Evolutionary conservation across 1,140 invertebrate species (phyloP).

Genomic region (Bombus terrestris): DNA sequence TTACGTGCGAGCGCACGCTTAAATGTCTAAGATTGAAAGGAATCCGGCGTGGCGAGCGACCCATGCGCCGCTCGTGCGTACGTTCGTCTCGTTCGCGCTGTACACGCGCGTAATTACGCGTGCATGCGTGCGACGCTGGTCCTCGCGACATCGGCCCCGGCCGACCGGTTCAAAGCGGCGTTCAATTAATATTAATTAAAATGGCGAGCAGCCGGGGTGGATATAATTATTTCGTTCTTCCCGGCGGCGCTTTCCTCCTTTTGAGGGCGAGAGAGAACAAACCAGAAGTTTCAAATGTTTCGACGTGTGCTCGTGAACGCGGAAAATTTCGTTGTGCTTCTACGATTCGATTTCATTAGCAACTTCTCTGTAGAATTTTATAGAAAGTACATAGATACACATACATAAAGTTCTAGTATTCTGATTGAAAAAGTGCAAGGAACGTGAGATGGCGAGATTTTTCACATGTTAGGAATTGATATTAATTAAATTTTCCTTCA

Average conservation of each 20-base stretch:
- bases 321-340: not conserved
- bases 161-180: constrained; percentile 48
- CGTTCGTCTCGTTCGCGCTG: constrained; percentile 43
- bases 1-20: constrained; percentile 65
- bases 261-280: not conserved
- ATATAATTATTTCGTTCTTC: constrained; percentile 61
- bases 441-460: too few relatives aligned
- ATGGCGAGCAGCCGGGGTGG: constrained; percentile 47
- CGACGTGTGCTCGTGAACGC: not conserved
- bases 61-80: constrained; percentile 11
- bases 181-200: constrained; percentile 79
- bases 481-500: too few relatives aligned
- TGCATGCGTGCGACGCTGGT: constrained; percentile 55
- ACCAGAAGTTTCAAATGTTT: not conserved
- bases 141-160: constrained; percentile 59
- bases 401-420: not conserved
- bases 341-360: not conserved
- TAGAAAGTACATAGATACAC: not conserved
- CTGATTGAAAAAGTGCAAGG: not conserved
- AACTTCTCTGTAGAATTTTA: not conserved
- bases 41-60: constrained; percentile 55
- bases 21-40: constrained; percentile 71
- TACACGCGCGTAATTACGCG: constrained; percentile 70
- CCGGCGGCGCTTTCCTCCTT: not conserved
- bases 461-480: too few relatives aligned